Percentiles rank a stretch among this genome's conserved stretches.
Conservation (phyloP, 2,113 vertebrate genomes). For the Athene cunicularia region DNA sequence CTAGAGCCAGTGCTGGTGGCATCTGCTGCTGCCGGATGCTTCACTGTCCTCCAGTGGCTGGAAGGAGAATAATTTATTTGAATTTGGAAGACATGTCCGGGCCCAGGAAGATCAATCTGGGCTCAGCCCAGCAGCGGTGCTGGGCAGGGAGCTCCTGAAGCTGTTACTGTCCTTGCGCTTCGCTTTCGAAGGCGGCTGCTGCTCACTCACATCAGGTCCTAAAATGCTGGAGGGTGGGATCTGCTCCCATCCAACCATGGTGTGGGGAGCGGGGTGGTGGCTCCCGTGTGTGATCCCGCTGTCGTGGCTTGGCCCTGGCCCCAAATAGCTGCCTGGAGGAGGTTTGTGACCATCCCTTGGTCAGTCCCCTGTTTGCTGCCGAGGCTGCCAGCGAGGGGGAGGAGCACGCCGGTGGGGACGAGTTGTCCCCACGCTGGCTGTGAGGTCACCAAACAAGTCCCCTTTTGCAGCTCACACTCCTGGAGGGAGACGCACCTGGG, state of each 20-base stretch:
- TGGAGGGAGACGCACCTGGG: neutral
- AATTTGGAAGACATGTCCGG: neutral
- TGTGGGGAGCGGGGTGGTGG: fast-evolving
- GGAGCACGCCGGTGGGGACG: fast-evolving
- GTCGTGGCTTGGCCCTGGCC: neutral
- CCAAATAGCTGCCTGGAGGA: neutral
- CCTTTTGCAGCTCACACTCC: neutral
- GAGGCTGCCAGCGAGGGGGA: neutral
- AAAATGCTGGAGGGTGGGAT: neutral
- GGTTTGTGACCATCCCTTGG: neutral
- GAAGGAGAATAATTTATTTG: neutral
- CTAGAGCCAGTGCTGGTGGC: neutral
- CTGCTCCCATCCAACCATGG: neutral
- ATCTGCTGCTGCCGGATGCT: neutral
- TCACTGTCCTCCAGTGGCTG: neutral
- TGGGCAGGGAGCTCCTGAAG: neutral
- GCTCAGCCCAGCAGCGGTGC: neutral
- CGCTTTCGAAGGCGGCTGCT: neutral
- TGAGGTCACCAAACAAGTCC: neutral
- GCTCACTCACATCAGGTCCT: fast-evolving
- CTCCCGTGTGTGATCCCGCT: fast-evolving
- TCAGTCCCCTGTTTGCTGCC: fast-evolving
- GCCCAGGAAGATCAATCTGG: fast-evolving
- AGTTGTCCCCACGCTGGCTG: neutral
- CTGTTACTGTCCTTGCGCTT: neutral